These are phyloP conservation scores for Crossocerus cetratus DNA, from an alignment of 2,888 invertebrate genomes.

Conservation along the genomic window DNA sequence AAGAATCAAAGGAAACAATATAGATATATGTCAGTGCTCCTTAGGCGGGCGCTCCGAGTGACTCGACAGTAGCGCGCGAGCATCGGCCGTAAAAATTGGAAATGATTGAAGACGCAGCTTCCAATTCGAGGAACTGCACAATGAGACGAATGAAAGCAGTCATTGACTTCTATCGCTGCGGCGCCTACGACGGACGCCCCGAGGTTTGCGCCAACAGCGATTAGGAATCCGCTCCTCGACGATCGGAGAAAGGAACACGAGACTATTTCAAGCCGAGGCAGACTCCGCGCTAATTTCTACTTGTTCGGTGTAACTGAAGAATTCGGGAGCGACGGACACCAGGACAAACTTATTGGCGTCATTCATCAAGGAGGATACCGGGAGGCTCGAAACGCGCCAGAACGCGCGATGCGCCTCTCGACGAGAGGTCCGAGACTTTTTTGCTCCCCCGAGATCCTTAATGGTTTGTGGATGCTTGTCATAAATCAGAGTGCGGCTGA, in stretches of 20 bases:
- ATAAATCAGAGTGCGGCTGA: constrained; percentile 32
- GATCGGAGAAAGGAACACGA: background rate
- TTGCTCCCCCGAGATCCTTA: constrained; percentile 9
- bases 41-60: too few relatives aligned
- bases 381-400: background rate
- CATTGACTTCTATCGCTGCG: constrained; percentile 32
- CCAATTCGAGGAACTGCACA: constrained; percentile 16
- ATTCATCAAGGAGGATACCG: constrained; percentile 10
- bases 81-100: too few relatives aligned
- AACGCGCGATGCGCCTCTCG: constrained; percentile 4
- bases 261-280: background rate
- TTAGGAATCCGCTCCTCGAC: background rate
- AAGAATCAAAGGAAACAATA: too few relatives aligned
- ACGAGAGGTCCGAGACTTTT: background rate
- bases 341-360: background rate
- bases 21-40: too few relatives aligned
- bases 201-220: constrained; percentile 17
- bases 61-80: too few relatives aligned
- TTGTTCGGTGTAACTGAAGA: constrained; percentile 1
- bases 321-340: constrained; percentile 9
- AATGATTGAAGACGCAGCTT: too few relatives aligned
- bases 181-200: background rate
- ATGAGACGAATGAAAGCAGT: constrained; percentile 29
- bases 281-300: constrained; percentile 6
- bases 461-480: constrained; percentile 21